phyloP scores from a whole-genome alignment of 1,140 invertebrate genomes.

The Teleogryllus occipitalis region DNA sequence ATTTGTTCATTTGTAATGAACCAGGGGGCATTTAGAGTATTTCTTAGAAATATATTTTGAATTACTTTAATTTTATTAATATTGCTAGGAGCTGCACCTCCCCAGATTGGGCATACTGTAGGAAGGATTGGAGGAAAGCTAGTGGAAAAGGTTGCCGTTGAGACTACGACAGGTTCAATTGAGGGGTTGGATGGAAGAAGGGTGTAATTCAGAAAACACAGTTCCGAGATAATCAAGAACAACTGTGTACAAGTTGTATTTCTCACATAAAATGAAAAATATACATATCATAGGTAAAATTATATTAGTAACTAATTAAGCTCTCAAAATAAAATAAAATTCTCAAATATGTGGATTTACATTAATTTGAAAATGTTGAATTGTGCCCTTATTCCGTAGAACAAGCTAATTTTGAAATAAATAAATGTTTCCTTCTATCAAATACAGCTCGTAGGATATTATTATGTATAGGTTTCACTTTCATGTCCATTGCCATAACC shows the following conservation, averaged over 20 bases:
- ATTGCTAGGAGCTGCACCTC: too few relatives aligned
- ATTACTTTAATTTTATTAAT: too few relatives aligned
- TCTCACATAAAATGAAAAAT: neutral
- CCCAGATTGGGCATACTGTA: too few relatives aligned
- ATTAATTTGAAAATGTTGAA: neutral
- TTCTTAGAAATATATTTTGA: too few relatives aligned
- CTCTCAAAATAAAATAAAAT: neutral
- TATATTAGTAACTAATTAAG: neutral
- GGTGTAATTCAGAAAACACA: neutral
- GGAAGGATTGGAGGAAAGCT: too few relatives aligned
- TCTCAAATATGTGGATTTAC: neutral
- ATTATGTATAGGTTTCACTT: neutral
- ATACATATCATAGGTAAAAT: neutral
- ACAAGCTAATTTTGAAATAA: neutral
- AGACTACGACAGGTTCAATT: neutral
- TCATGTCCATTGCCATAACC: neutral
- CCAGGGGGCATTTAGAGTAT: too few relatives aligned
- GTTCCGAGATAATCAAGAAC: neutral
- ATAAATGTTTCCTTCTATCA: neutral
- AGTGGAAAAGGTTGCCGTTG: too few relatives aligned
- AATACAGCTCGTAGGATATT: neutral
- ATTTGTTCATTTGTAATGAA: too few relatives aligned
- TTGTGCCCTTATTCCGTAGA: neutral
- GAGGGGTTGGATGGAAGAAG: constrained; percentile 1
- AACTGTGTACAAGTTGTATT: neutral